Conservation (phyloP, 2,888 invertebrate genomes). For the Ischnus inquisitorius region DNA sequence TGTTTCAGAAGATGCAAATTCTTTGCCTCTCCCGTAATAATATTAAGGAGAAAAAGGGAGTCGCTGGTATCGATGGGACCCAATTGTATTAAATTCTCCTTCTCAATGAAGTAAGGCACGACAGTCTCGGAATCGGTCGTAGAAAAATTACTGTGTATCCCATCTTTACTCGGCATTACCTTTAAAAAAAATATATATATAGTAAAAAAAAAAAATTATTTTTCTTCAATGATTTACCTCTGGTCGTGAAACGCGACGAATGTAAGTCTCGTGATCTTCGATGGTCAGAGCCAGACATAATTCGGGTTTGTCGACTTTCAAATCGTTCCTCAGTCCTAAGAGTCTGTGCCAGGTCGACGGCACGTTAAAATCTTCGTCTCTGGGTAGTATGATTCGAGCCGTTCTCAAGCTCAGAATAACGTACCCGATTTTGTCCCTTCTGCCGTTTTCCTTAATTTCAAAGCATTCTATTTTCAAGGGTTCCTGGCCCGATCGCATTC, state of each 20-base stretch:
- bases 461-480: slow-evolving; percentile 91
- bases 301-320: slow-evolving; percentile 82
- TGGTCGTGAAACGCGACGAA: slow-evolving; percentile 44
- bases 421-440: slow-evolving; percentile 90
- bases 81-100: slow-evolving; percentile 82
- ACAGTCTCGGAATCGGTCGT: slow-evolving; percentile 5
- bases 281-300: slow-evolving; percentile 82
- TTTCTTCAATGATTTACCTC: slow-evolving; percentile 45
- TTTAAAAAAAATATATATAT: slow-evolving; percentile 3
- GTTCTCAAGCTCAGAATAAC: slow-evolving; percentile 90
- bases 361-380: slow-evolving; percentile 84
- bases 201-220: background rate
- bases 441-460: slow-evolving; percentile 86
- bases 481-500: slow-evolving; percentile 90
- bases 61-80: slow-evolving; percentile 80
- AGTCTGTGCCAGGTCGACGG: slow-evolving; percentile 82
- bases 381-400: slow-evolving; percentile 88
- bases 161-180: slow-evolving; percentile 16
- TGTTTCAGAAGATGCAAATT: slow-evolving; percentile 86
- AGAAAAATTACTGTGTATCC: slow-evolving; percentile 14
- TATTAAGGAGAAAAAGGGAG: slow-evolving; percentile 86
- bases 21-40: slow-evolving; percentile 87
- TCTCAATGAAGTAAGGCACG: slow-evolving; percentile 72
- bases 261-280: slow-evolving; percentile 75
- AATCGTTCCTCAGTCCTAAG: slow-evolving; percentile 82